Conservation (phyloP, 2,797 vertebrate genomes). For the Orientallactaga sibirica region DNA sequence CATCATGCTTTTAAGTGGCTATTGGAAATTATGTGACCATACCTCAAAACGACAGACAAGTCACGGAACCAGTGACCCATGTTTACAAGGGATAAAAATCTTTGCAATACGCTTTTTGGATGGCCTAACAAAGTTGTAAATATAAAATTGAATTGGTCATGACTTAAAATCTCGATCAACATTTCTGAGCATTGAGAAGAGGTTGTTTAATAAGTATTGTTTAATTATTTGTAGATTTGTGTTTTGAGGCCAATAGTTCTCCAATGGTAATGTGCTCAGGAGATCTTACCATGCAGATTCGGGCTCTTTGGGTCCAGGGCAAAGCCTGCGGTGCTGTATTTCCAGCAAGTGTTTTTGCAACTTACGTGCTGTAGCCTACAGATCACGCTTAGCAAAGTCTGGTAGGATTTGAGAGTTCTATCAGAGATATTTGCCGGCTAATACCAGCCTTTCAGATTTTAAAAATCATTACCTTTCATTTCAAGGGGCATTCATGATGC, state of each 20-base stretch:
- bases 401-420: not conserved
- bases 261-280: not conserved
- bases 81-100: not conserved
- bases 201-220: not conserved
- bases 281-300: not conserved
- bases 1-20: constrained; percentile 1
- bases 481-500: not conserved
- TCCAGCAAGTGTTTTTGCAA: not conserved
- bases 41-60: not conserved
- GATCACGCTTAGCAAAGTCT: not conserved
- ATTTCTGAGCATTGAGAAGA: constrained; percentile 32
- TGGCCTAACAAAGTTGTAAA: not conserved
- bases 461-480: constrained; percentile 18
- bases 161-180: not conserved
- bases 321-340: not conserved
- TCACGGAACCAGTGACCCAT: not conserved
- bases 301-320: not conserved
- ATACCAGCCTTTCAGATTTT: constrained; percentile 1
- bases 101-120: not conserved
- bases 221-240: constrained; percentile 23
- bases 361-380: not conserved
- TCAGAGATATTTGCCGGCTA: not conserved
- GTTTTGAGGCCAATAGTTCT: constrained; percentile 2
- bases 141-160: not conserved
- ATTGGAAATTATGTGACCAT: not conserved